Base-by-base conservation (phyloP, 2,113 vertebrate genomes). In the Ochotona princeps region DNA sequence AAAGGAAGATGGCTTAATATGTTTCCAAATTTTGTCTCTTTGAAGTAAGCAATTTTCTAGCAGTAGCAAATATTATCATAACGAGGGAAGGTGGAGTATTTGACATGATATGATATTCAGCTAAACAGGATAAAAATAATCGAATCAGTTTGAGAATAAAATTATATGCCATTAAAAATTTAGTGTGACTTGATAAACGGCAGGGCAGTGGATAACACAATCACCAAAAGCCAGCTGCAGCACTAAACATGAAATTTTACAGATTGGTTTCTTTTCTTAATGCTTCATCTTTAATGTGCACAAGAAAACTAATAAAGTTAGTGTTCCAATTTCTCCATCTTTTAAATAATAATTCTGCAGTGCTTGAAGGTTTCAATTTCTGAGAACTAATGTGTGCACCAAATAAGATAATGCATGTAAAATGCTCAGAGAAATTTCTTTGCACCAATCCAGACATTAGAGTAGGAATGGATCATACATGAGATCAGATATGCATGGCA, bases 21-120 rank as follows among this genome's bases (percentile, higher is more conserved):
- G 18, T 5, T 86, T 94, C 83, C 14, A 82, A 25, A 35, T 63
- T 95, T 94, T 89, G 81, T 83, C 28, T 92, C 32, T 35, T 89
- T 9, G 86, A 72, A 8, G 25, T 65, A 67, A 66, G 20, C 38
- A 88, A 1, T 66, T 87, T 74, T 93, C 21, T 72, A 84, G 72
- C 23, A 57, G 18, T 35, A 30, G 20, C 44, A 80, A 57, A 81
- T 47, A 35, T 66, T 76, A 49, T 89, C 15, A 60, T 32, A 21
- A 84, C 84, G 30, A 89, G 79, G 49, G 70, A 38, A 95, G 61
- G 28, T 8, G 83, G 35, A 93, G 20, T 17, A 26, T 63, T n/a
- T 79, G 54, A 73, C 63, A 25, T 72, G 17, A 87, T 61, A 89
- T 90, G 17, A 84, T 61, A 89, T 90, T 94, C 83, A 70, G 38